A percentile compares a stretch with the other conserved stretches of the same genome.
Conservation (phyloP, 2,113 vertebrate genomes). For the Pseudorectes ferrugineus region DNA sequence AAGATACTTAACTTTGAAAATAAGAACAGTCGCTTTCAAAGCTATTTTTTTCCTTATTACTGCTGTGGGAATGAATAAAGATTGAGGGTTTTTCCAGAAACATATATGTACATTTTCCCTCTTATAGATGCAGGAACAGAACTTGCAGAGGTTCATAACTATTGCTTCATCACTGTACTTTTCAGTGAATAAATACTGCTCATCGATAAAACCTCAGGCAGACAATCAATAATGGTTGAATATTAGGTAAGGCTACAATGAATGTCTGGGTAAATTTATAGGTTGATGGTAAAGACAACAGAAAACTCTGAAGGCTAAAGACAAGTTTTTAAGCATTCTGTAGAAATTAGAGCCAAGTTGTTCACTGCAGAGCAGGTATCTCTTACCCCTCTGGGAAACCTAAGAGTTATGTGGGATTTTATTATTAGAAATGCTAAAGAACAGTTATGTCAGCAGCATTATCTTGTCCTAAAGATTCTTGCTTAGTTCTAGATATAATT, state of each 20-base stretch:
- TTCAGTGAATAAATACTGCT: conserved; percentile 10
- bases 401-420: neutral
- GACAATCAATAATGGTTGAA: neutral
- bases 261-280: conserved; percentile 1
- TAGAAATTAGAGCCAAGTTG: neutral
- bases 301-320: neutral
- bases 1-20: neutral
- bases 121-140: neutral
- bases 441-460: neutral
- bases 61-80: neutral
- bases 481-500: neutral
- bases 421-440: neutral
- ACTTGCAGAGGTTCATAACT: neutral
- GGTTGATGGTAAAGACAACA: neutral
- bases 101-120: neutral
- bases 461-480: neutral
- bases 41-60: neutral
- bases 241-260: neutral
- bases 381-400: neutral
- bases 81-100: neutral
- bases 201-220: conserved; percentile 7
- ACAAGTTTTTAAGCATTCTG: neutral
- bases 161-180: neutral
- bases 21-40: neutral
- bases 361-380: neutral